Evolutionary conservation across 2,113 vertebrate species (phyloP).

Genomic region (Nestor notabilis): DNA sequence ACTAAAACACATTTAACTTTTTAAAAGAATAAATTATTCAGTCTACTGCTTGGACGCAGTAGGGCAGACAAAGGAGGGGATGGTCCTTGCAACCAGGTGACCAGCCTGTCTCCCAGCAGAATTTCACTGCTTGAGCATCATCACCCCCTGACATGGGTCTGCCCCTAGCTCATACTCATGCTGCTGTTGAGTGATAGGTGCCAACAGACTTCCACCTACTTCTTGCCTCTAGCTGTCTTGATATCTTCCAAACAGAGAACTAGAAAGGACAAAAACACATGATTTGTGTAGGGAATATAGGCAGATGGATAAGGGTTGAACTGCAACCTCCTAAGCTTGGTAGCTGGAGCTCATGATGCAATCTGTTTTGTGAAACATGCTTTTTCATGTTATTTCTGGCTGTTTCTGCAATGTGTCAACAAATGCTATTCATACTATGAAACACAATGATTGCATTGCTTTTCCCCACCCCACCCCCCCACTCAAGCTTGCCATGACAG

Average conservation of each 20-base stretch:
- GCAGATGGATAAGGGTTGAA: background rate
- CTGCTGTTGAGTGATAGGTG: background rate
- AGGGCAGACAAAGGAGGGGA: background rate
- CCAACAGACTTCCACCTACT: background rate
- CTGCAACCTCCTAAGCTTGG: background rate
- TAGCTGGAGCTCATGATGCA: background rate
- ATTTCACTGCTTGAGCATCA: background rate
- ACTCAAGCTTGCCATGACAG: background rate
- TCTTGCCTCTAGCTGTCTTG: background rate
- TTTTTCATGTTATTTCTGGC: constrained; percentile 37
- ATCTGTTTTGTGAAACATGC: constrained; percentile 42
- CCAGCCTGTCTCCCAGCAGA: background rate
- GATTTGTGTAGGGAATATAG: background rate
- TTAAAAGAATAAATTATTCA: accelerated
- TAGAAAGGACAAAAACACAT: background rate
- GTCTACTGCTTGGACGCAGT: background rate
- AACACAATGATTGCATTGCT: background rate
- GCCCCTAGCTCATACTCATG: background rate
- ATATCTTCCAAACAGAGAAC: background rate
- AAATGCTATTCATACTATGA: constrained; percentile 10
- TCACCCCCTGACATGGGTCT: accelerated
- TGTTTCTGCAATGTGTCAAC: constrained; percentile 37
- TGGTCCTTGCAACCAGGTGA: accelerated
- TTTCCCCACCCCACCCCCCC: too few species aligned
- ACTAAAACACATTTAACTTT: background rate